Base-by-base conservation (phyloP, 1,140 invertebrate genomes). In the Palaemon carinicauda region DNA sequence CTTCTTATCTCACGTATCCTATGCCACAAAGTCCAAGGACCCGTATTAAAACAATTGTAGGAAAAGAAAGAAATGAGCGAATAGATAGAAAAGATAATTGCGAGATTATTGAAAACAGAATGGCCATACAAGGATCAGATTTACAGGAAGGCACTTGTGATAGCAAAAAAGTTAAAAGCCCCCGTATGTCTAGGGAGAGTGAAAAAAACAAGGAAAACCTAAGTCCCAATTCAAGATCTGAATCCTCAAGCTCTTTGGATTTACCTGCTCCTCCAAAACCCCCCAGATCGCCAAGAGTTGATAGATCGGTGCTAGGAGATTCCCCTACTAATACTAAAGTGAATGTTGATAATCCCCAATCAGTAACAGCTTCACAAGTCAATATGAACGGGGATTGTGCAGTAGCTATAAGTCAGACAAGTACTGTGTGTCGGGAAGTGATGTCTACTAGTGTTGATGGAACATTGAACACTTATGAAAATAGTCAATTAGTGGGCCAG, bases 1-100 rank as follows among this genome's bases (percentile, higher is more conserved):
- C 83, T 12, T 79, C 80, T 1, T 78, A 88, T 60, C 74, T 82
- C 41, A 82, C 80, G 14, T 82, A 88, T 31, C 87, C 87, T 24
- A 79, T 88, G 80, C 87, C 87, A 29, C 87, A 88, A 75, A 88
- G 87, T 27, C 87, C 87, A 19, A 53, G 87, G 52, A 88, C 87
- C 12, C 73, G 87, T 21, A 88, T 88, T 77, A 82, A 78, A 27
- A 88, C 87, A 54, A 82, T 83, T 21, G 87, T 88, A 56, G 87
- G 87, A 21, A 82, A 79, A n/a, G 77, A 80, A 29, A 51, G 77
- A 12, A 65, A 27, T 65, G 81, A 83, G 29, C 79, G 77, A 54
- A 41, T 56, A 53, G 83, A 86, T 19, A 69, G 83, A 41, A 50
- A 51, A 50, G 87, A 88, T 50, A 77, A 82, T 73, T 80, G 81